A percentile compares a stretch with the other conserved stretches of the same genome.
Conservation (phyloP, 2,113 vertebrate species). For the Passer domesticus region DNA sequence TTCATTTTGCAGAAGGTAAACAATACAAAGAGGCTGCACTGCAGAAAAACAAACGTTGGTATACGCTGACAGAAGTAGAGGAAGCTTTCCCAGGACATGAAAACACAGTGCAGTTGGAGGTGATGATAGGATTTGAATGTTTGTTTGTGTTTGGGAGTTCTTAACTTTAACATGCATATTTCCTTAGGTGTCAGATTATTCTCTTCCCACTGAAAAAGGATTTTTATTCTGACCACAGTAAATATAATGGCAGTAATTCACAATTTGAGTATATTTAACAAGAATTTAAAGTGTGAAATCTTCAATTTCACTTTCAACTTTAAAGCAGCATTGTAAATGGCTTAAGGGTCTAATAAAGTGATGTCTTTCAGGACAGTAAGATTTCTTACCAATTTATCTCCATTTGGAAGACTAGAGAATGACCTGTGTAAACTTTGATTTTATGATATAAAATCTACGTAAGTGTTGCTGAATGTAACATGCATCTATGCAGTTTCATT, state of each 20-base stretch:
- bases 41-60: constrained; percentile 3
- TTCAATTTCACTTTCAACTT: too few relatives aligned
- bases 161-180: background rate
- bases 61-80: background rate
- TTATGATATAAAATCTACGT: background rate
- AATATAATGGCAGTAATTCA: background rate
- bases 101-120: background rate
- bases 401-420: background rate
- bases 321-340: background rate
- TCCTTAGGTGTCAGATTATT: background rate
- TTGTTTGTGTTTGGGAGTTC: background rate
- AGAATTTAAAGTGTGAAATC: background rate
- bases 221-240: background rate
- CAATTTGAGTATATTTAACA: background rate
- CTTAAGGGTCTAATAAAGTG: background rate
- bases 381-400: background rate
- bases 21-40: background rate
- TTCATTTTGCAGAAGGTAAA: background rate
- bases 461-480: background rate
- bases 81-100: background rate
- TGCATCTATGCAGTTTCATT: background rate
- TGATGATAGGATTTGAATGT: background rate
- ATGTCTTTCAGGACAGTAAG: background rate
- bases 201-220: background rate
- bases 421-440: background rate